phyloP scores from a whole-genome alignment of 2,888 invertebrate genomes.

The Zygothrica quintamaculata region DNA sequence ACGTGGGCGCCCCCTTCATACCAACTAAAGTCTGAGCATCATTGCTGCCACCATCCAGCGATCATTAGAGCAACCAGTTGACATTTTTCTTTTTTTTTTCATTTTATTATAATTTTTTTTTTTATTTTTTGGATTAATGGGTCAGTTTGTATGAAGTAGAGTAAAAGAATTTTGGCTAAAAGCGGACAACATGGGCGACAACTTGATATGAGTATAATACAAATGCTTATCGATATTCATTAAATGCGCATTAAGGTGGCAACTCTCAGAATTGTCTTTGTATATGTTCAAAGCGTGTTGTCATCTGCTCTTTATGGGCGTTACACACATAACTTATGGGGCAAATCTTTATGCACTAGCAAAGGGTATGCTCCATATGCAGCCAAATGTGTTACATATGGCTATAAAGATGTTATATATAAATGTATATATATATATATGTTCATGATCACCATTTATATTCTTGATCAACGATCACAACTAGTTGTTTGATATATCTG shows the following conservation, averaged over 20 bases:
- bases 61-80: conserved; percentile 64
- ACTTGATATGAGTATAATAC: conserved; percentile 21
- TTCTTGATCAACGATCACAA: no score
- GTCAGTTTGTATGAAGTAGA: conserved; percentile 43
- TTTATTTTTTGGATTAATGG: conserved; percentile 67
- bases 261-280: conserved; percentile 19
- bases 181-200: conserved; percentile 17
- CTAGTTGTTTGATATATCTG: no score
- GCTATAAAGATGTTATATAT: background rate
- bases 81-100: no score
- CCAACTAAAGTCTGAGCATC: conserved; percentile 4
- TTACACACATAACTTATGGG: conserved; percentile 35
- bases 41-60: conserved; percentile 8
- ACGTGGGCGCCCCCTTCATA: conserved; percentile 60
- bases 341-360: background rate
- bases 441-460: background rate
- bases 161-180: conserved; percentile 28
- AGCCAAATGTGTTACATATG: no score
- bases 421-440: background rate
- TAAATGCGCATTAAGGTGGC: conserved; percentile 32
- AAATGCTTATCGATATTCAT: conserved; percentile 41
- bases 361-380: no score
- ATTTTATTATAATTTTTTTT: no score
- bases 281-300: conserved; percentile 1
- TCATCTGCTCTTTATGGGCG: background rate